Base-by-base conservation (phyloP, 2,113 vertebrate genomes). In the Anarrhichthys ocellatus region DNA sequence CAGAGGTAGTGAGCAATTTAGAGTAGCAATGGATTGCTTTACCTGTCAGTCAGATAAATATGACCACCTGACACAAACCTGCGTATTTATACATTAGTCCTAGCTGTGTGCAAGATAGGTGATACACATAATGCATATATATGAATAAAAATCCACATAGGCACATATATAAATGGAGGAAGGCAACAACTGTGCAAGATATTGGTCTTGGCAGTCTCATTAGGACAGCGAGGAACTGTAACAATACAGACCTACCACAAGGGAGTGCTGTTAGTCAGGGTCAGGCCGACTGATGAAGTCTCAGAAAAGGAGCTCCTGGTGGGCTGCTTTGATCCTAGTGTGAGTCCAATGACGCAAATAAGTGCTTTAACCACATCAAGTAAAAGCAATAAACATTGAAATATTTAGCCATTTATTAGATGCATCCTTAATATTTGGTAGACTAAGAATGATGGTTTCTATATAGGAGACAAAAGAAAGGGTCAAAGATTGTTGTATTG, bases 231-330 rank as follows among this genome's bases (percentile, higher is more conserved):
- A 77, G 42, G 18, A 34, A 66, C 22, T 88, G 87, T 76, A 90
- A 77, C 3, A 69, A 54, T 18, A 63, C 9, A 67, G 1, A 71
- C 4, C 58, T 14, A 71, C 89, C 91, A 92, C 87, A 48, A 65
- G 88, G 72, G 73, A 9, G 82, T 81, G 85, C 86, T 92, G 58
- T 92, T 89, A 61, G 59, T 70, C 75, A 85, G 74, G 24, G 50
- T 38, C 61, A 29, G 59, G 59, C 79, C 73, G 32, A 0, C 46
- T 46, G 50, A 32, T 29, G 17, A 17, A 13, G 0, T n/a, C 66
- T 29, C 48, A 24, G 27, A 3, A 78, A 73, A 48, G 3, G 0
- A 27, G 42, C 54, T 75, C 27, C 67, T 50, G 1, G 0, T 73
- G n/a, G 24, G 14, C 59, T 27, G 14, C 54, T 76, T 54, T 58